Evolutionary conservation across 2,888 invertebrate species (phyloP).

Genomic region (Dendrolimus houi): DNA sequence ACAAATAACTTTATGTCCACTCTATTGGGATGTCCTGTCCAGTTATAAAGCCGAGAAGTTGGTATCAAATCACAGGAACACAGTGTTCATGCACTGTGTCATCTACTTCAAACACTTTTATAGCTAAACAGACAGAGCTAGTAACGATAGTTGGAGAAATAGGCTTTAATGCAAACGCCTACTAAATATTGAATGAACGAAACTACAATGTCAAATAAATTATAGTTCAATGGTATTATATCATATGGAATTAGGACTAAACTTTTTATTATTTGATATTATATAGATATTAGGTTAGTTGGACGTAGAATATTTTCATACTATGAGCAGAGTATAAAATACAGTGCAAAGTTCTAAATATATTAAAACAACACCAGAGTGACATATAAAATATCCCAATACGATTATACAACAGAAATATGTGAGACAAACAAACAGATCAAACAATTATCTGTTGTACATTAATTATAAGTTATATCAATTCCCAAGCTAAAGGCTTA

Average conservation of each 20-base stretch:
- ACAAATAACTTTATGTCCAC: conserved; percentile 69
- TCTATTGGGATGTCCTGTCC: conserved; percentile 72
- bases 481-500: no score
- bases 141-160: conserved; percentile 1
- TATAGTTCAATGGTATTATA: conserved; percentile 5
- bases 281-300: no score
- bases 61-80: neutral
- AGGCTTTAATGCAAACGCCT: conserved; percentile 33
- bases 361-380: no score
- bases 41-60: neutral
- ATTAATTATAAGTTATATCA: no score
- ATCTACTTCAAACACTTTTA: neutral
- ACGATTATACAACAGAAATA: no score
- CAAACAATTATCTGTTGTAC: no score
- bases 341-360: no score
- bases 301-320: no score
- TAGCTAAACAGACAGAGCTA: neutral
- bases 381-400: no score
- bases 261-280: no score
- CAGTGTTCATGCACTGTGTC: neutral
- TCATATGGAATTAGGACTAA: neutral
- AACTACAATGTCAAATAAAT: conserved; percentile 38
- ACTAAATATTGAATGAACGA: conserved; percentile 26
- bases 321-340: no score
- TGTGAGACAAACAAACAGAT: no score